Evolutionary conservation across 2,888 invertebrate genomes (phyloP), one percentile per base, ranked within the genome.

Genomic region (Seira ritae): DNA sequence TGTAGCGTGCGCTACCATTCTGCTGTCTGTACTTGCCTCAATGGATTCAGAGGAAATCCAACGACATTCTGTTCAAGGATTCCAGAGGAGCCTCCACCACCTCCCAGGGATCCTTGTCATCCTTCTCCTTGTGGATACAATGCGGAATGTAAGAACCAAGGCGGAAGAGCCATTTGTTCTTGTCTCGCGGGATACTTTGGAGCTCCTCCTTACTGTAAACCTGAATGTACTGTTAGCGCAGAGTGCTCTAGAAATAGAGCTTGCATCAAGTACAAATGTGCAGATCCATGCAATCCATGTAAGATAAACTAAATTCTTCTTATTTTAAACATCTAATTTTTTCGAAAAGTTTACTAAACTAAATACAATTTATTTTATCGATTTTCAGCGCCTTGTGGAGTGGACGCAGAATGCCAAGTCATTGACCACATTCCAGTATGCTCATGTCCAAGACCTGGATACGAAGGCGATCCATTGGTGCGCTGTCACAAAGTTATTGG

Each of bases 381-480:
- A 20, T 76, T 31, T 31, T 67, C 50, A 77, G 79, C 80, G 69
- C 84, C 84, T 1, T 96, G 96, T 90, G 95, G 95, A 8, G 90
- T 92, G 75, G 93, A 93, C 88, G 95, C 95, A 12, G 90, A 93
- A 85, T 96, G 96, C 89, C 93, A 94, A 90, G 95, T 95, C 1
- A 92, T 94, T 65, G 95, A 95, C 90, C 95, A 96, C 89, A 94
- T 94, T 86, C 94, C 95, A 6, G 94, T 94, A 80, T 94, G 94
- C 87, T 91, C 91, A 75, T 94, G 94, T 89, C 80, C 80, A 0
- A 90, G 93, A 37, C 93, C 94, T 85, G 94, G 94, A 31, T 94
- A 93, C 89, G 94, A 94, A 85, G 96, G 96, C 90, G 95, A 96
- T 92, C 95, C 96, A n/a, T 92, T 95, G 88, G 92, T 93, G 78